Conservation (phyloP, 2,888 invertebrate species). For the Eustalomyia histrio region DNA sequence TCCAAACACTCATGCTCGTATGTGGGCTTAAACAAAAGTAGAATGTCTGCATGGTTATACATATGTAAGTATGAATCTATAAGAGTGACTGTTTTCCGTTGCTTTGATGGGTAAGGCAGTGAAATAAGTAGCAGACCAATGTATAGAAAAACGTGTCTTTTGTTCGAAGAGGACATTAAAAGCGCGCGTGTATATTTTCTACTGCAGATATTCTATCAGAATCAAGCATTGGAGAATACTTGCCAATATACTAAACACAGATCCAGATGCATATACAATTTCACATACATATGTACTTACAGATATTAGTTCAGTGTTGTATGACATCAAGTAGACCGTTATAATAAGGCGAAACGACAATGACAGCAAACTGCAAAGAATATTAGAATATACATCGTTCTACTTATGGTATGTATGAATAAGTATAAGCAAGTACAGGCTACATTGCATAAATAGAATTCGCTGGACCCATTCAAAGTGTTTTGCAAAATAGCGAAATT, state of each 20-base stretch:
- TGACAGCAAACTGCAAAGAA: slow-evolving; percentile 41
- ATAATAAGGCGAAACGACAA: slow-evolving; percentile 61
- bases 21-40: slow-evolving; percentile 26
- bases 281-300: slow-evolving; percentile 48
- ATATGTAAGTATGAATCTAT: slow-evolving; percentile 14
- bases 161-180: slow-evolving; percentile 66
- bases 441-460: background rate
- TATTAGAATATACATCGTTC: slow-evolving; percentile 38
- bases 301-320: slow-evolving; percentile 51
- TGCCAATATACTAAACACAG: slow-evolving; percentile 44
- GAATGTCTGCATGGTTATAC: slow-evolving; percentile 55
- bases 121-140: slow-evolving; percentile 32
- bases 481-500: slow-evolving; percentile 30
- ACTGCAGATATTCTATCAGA: slow-evolving; percentile 55
- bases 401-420: slow-evolving; percentile 9
- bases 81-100: slow-evolving; percentile 24
- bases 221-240: slow-evolving; percentile 48
- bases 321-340: slow-evolving; percentile 58
- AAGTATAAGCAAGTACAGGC: background rate
- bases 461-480: background rate
- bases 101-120: slow-evolving; percentile 33
- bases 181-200: slow-evolving; percentile 58
- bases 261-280: slow-evolving; percentile 31
- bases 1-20: background rate
- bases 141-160: slow-evolving; percentile 58